Evolutionary conservation across 2,888 invertebrate species (phyloP), one percentile per base, ranked within the genome.

Genomic region (Anodontia alba): DNA sequence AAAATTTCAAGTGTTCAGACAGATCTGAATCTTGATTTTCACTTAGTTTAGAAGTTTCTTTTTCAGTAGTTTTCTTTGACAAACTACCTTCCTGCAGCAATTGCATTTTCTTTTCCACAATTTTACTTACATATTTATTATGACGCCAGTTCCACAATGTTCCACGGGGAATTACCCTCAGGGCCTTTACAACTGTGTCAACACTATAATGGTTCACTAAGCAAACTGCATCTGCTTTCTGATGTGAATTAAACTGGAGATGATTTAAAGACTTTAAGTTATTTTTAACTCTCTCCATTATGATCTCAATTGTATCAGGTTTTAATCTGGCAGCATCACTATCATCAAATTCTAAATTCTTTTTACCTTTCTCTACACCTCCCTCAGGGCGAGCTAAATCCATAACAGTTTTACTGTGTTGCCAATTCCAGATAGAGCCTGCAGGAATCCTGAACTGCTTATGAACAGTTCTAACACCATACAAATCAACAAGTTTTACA

Each of bases 371-470:
- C 31, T n/a, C 8, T 17, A 23, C 36, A 20, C 26, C 29, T 51
- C n/a, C 66, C 10, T 68, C 67, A 26, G 57, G 5, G 0, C 73
- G 51, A 20, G 20, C 69, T n/a, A 62, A 23, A 20, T 78, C 73
- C 23, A 57, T 75, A 0, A 85, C 77, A 46, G 42, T 67, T 74
- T 82, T 85, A 12, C 62, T 54, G 68, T 85, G 78, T 69, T 85
- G 85, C 85, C 85, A 85, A 43, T 83, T 85, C 85, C 85, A 85
- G 26, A 85, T 85, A 0, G 78, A 83, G 17, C 78, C 80, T 12
- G 78, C 38, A 23, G 82, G 78, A 54, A 85, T 80, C 5, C 75
- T 54, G 54, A 85, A 85, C 67, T 85, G 85, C 51, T 85, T 85
- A 31, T 85, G 85, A 5, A 85, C 71, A 17, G 82, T 82, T 38